Percentiles rank a stretch among this genome's conserved stretches.
phyloP scores from a whole-genome alignment of 1,140 invertebrate species.

The Hylaeus anthracinus region DNA sequence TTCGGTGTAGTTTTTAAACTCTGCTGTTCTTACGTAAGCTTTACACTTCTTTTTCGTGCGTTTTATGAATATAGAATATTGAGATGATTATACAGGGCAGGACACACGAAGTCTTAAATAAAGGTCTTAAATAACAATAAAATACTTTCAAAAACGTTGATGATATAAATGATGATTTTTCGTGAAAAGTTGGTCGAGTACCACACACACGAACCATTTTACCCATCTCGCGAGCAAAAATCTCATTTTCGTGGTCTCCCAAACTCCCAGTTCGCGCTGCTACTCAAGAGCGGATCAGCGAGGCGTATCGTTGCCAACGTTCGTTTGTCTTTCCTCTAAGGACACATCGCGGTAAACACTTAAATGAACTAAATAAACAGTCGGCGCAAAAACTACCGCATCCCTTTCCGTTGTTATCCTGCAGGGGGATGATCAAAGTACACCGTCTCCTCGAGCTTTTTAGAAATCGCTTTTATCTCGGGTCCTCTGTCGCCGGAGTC shows the following conservation, averaged over 20 bases:
- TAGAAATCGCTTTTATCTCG: slow-evolving; percentile 51
- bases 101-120: too few species aligned
- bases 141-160: too few species aligned
- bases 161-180: too few species aligned
- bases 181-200: too few species aligned
- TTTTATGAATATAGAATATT: too few species aligned
- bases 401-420: slow-evolving; percentile 7
- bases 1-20: too few species aligned
- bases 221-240: neutral
- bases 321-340: slow-evolving; percentile 28
- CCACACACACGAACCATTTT: too few species aligned
- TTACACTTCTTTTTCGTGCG: too few species aligned
- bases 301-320: slow-evolving; percentile 33
- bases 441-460: slow-evolving; percentile 19
- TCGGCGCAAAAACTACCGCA: slow-evolving; percentile 31
- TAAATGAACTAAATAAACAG: slow-evolving; percentile 56
- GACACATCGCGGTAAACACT: slow-evolving; percentile 46
- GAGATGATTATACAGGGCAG: too few species aligned
- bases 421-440: slow-evolving; percentile 41
- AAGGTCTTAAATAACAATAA: too few species aligned
- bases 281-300: slow-evolving; percentile 11
- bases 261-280: neutral
- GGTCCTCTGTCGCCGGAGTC: slow-evolving; percentile 21
- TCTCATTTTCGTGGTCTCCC: neutral
- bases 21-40: too few species aligned